Evolutionary conservation across 2,797 vertebrate genomes (phyloP).

Genomic region (Lophotriccus pileatus): DNA sequence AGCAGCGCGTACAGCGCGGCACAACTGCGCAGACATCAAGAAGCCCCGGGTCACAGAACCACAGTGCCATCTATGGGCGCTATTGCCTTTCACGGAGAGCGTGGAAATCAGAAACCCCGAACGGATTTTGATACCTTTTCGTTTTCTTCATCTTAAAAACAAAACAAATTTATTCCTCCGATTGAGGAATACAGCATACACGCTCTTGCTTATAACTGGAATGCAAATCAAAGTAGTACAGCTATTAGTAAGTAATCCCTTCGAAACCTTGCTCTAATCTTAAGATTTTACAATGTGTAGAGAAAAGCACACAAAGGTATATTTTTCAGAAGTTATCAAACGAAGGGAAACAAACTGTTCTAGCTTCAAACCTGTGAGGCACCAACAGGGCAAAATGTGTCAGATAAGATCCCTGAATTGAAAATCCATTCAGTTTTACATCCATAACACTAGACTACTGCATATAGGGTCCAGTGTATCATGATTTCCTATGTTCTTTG

Average conservation of each 20-base stretch:
- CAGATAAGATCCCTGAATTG: neutral
- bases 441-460: neutral
- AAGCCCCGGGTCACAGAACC: neutral
- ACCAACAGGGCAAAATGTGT: neutral
- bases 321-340: neutral
- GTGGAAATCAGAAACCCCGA: neutral
- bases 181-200: neutral
- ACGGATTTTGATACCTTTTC: neutral
- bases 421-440: neutral
- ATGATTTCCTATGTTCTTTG: neutral
- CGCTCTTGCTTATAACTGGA: conserved; percentile 4
- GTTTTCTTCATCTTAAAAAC: neutral
- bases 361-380: neutral
- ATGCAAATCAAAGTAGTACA: neutral
- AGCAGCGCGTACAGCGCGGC: neutral
- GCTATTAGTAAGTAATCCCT: conserved; percentile 7
- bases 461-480: fast-evolving
- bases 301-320: neutral
- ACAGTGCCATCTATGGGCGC: conserved; percentile 61
- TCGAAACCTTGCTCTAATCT: neutral
- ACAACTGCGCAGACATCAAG: neutral
- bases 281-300: neutral
- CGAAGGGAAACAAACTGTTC: neutral
- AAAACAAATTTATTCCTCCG: conserved; percentile 2
- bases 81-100: neutral